These are phyloP conservation scores for Suncus etruscus DNA, from an alignment of 2,113 vertebrate species.

Conservation along the genomic window DNA sequence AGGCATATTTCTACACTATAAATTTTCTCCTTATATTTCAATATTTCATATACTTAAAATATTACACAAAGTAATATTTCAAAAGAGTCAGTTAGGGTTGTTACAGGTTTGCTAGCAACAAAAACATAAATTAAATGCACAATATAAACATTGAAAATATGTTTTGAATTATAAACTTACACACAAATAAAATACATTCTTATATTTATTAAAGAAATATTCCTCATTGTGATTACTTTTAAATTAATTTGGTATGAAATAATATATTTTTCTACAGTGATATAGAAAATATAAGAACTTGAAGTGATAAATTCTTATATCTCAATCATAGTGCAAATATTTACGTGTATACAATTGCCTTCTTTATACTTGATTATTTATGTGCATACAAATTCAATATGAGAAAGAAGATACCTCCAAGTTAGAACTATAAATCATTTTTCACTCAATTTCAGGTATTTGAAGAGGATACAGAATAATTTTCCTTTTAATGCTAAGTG, in stretches of 20 bases:
- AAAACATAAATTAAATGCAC: conserved; percentile 46
- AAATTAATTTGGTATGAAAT: background rate
- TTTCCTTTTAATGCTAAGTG: conserved; percentile 59
- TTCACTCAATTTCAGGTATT: conserved; percentile 25
- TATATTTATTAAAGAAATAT: conserved; percentile 22
- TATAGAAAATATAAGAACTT: background rate
- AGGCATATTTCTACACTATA: background rate
- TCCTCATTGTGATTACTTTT: conserved; percentile 8
- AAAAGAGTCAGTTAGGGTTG: background rate
- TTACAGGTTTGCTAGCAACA: background rate
- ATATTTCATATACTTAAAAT: conserved; percentile 50
- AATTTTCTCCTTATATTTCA: conserved; percentile 45
- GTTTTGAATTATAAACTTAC: conserved; percentile 37
- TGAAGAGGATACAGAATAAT: background rate
- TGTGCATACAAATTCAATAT: conserved; percentile 13
- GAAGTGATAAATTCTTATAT: background rate
- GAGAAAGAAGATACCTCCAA: background rate
- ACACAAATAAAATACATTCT: background rate
- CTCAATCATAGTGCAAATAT: background rate
- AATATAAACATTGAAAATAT: conserved; percentile 2
- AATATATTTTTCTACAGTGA: background rate
- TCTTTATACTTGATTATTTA: conserved; percentile 28
- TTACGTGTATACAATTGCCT: background rate
- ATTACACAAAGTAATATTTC: background rate
- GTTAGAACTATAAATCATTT: conserved; percentile 42